Base-by-base conservation (phyloP, 2,113 vertebrate genomes). In the Peucedramus taeniatus region DNA sequence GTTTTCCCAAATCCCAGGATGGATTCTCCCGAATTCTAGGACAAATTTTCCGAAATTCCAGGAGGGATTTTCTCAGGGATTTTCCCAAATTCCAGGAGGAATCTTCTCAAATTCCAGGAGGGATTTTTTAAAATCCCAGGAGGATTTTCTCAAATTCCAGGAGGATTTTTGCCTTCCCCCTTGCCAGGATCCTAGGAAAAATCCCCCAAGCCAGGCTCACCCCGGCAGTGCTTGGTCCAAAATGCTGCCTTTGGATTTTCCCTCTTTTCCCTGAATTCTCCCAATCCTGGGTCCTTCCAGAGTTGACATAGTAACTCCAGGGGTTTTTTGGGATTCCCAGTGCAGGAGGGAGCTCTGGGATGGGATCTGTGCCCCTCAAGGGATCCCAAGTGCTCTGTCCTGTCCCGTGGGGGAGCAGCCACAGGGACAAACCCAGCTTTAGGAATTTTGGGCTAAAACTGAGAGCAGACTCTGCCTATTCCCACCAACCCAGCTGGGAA, bases 401-500 rank as follows among this genome's bases (percentile, higher is more conserved):
- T 83, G n/a, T 33, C 12, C 14, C 5, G 4, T 0, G 31, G 5
- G 6, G 4, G 60, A 71, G 23, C 54, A 66, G 63, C 47, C 33
- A 35, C 23, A 1, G 2, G 93, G 93, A 89, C 2, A 7, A 54
- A 9, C 42, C 92, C 96, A 65, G 92, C 97, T 91, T 87, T n/a
- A n/a, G 79, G 65, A 76, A 97, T 92, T 91, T 84, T 17, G 88
- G 93, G 81, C 96, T 90, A 96, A 92, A 96, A 92, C 17, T 4
- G n/a, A 92, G 96, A 14, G 95, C 77, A 96, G 91, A 20, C 59
- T 71, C 70, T 91, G 94, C 85, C 90, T 27, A 44, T 22, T 90
- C 78, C 59, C 68, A 94, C 4, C 87, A 79, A 89, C 53, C 96
- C 93, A 76, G 90, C 83, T 83, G 94, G 93, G 87, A 80, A 94